These are phyloP conservation scores for Fistularia tabacaria DNA, from an alignment of 2,797 vertebrate species.

Conservation along the genomic window DNA sequence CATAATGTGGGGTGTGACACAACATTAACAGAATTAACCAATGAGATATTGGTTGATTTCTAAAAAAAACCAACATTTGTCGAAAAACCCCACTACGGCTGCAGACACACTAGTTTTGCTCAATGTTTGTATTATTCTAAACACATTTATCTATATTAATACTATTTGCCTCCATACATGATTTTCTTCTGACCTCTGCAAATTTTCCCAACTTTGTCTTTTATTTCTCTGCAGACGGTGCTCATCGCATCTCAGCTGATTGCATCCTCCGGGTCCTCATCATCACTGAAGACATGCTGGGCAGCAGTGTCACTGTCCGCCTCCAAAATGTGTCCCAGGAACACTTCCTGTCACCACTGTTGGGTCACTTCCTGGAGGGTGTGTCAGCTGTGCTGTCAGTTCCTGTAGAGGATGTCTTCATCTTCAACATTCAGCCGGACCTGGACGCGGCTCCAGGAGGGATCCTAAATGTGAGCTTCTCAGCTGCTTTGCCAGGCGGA, in stretches of 20 bases:
- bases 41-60: no score
- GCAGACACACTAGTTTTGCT: no score
- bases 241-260: constrained; percentile 91
- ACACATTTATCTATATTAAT: no score
- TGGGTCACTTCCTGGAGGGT: constrained; percentile 89
- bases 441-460: constrained; percentile 81
- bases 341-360: constrained; percentile 90
- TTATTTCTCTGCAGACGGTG: constrained; percentile 77
- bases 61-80: no score
- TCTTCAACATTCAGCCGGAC: constrained; percentile 98
- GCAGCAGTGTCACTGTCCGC: constrained; percentile 94
- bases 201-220: no score
- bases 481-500: constrained; percentile 82
- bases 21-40: no score
- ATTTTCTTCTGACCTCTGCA: no score
- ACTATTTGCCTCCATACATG: no score
- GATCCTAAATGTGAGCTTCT: constrained; percentile 94
- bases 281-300: constrained; percentile 96
- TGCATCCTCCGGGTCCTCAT: constrained; percentile 91
- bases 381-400: constrained; percentile 91
- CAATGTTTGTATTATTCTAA: no score
- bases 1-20: no score
- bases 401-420: constrained; percentile 89
- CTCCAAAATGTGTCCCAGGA: constrained; percentile 99
- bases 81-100: no score